Evolutionary conservation across 2,797 vertebrate genomes (phyloP), one percentile per base, ranked within the genome.

Genomic region (Sarcophilus harrisii): DNA sequence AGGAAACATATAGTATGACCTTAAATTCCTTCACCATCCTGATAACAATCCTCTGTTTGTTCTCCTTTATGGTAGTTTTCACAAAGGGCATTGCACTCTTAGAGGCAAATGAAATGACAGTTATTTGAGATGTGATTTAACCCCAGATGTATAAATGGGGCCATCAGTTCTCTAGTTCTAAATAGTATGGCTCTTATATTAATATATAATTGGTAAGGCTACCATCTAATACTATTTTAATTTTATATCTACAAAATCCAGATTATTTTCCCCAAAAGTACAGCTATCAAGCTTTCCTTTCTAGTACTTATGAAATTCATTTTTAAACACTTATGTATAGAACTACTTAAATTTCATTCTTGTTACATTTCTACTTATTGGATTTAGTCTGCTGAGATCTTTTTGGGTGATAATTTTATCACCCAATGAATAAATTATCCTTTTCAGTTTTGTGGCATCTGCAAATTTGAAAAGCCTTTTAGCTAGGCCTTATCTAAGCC

Each of bases 341-440:
- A 49, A 27, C 24, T 87, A 21, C 45, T 87, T 11, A 87, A 81
- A 81, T 21, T 87, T 87, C 49, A 87, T 87, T 9, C 73, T 87
- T 49, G 38, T 49, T 87, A 28, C 38, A 45, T 87, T 87, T 87
- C 38, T 49, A 87, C 73, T 87, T 87, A 87, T 27, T 87, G 38
- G 73, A 87, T 49, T 87, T 87, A 49, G 21, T 27, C 24, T 45
- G 24, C 38, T 87, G n/a, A 87, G 38, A 81, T 81, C n/a, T 81
- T 81, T 81, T 81, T 81, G 18, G 66, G 21, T 49, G 38, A 87
- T 87, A 9, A 49, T 87, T 87, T 87, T 87, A 38, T 87, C 38
- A 87, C 38, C n/a, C 73, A 87, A 87, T 87, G 73, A 87, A 87
- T 87, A 87, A 87, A 87, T 87, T 87, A 87, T 87, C 38, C 38